Evolutionary conservation across 2,888 invertebrate species (phyloP).

Genomic region (Suillia variegata): DNA sequence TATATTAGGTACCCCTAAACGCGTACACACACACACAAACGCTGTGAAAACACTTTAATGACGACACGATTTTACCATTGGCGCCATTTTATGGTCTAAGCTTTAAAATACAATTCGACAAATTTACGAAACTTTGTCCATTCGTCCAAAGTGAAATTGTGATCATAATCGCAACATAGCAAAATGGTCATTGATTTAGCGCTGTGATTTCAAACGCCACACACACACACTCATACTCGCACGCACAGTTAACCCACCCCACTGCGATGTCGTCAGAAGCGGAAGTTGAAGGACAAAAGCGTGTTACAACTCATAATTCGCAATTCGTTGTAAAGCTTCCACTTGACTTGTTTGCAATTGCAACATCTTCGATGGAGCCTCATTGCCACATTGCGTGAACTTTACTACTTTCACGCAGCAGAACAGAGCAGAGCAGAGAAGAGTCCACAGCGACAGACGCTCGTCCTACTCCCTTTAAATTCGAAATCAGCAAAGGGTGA

Average conservation of each 20-base stretch:
- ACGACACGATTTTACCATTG: too few species aligned
- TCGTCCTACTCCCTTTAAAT: too few species aligned
- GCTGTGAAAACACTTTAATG: too few species aligned
- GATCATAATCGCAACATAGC: neutral
- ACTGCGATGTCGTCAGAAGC: neutral
- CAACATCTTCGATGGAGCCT: neutral
- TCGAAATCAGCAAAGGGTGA: slow-evolving; percentile 6
- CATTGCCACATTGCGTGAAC: neutral
- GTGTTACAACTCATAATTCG: slow-evolving; percentile 4
- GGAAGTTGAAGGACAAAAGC: slow-evolving; percentile 2
- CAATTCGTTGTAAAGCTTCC: neutral
- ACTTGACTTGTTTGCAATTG: slow-evolving; percentile 1
- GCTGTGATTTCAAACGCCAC: neutral
- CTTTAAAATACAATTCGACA: neutral
- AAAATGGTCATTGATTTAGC: slow-evolving; percentile 2
- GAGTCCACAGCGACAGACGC: too few species aligned
- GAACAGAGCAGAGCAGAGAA: too few species aligned
- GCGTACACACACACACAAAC: too few species aligned
- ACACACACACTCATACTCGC: neutral
- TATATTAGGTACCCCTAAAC: too few species aligned
- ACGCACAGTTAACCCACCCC: neutral
- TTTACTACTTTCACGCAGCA: too few species aligned
- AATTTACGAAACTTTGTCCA: neutral
- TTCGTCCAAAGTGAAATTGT: too few species aligned
- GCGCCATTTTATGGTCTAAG: slow-evolving; percentile 1